Evolutionary conservation across 2,113 vertebrate species (phyloP), one percentile per base, ranked within the genome.

Genomic region (Megaleporinus macrocephalus): DNA sequence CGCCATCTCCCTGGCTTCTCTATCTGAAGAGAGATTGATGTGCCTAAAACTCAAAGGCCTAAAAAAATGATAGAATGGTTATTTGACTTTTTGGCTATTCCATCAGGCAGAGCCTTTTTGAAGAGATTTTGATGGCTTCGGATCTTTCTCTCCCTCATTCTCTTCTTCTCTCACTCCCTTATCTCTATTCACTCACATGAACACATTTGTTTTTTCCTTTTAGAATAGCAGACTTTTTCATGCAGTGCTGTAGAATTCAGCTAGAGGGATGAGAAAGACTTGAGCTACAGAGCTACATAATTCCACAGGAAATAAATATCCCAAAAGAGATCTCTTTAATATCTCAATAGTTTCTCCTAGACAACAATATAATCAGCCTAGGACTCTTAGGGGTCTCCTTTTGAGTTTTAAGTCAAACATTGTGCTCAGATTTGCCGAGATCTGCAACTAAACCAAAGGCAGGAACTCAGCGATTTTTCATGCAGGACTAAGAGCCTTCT

Each of bases 41-140:
- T 79, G 29, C 73, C 78, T 80, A 83, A 85, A 87, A 85, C 74
- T 73, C 51, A 80, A 55, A 78, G 74, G 80, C 84, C 22, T 61
- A 86, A 78, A 87, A 86, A 87, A 88, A 83, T 11, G 49, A 1
- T 88, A 83, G 85, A 88, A 89, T 14, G 59, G 51, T 81, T 89
- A 80, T 86, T 89, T 87, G 24, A 76, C 76, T 78, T 27, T 36
- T 89, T 88, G 83, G 84, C 80, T 86, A 61, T 33, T 65, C 61
- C 74, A 66, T 61, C 76, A 49, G 33, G 22, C 73, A 20, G 1
- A 59, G 41, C 62, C 27, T 16, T 61, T 55, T 57, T 63, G 85
- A 86, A 57, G 57, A 75, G 69, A 83, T 82, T 85, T 84, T 71
- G 36, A 84, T 53, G 5, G 22, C 65, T 71, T 77, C 41, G 27